Conservation (phyloP, 2,113 vertebrate genomes). For the Larimichthys polyactis region DNA sequence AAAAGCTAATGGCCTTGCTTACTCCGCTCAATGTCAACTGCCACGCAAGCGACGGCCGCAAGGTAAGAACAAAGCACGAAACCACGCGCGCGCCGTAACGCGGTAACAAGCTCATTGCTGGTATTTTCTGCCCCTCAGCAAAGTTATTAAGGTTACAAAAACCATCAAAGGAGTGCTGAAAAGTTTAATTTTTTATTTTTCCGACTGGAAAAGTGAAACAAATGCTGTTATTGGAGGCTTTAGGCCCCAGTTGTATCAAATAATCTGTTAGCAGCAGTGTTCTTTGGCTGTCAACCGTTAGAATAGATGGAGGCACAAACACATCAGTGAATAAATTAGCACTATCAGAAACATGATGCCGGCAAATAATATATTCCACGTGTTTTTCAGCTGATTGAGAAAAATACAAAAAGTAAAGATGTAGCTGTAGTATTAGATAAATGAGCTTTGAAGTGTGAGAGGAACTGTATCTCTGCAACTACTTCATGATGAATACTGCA, state of each 20-base stretch:
- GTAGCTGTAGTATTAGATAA: neutral
- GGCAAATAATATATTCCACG: neutral
- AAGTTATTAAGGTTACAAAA: constrained; percentile 28
- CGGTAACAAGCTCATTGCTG: constrained; percentile 35
- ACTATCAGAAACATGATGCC: neutral
- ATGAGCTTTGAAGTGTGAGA: neutral
- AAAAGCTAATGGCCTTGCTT: constrained; percentile 99
- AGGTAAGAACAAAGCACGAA: constrained; percentile 85
- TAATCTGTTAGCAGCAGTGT: constrained; percentile 15
- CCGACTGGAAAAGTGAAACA: neutral
- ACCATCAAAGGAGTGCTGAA: neutral
- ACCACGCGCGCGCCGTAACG: neutral
- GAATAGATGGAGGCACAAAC: constrained; percentile 48
- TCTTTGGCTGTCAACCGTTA: constrained; percentile 41
- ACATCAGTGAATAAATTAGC: constrained; percentile 48
- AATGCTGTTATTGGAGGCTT: constrained; percentile 30
- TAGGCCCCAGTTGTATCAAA: constrained; percentile 22
- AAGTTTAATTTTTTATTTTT: constrained; percentile 1
- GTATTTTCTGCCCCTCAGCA: constrained; percentile 12
- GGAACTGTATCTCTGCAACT: neutral
- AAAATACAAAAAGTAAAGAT: neutral
- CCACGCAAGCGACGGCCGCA: constrained; percentile 97
- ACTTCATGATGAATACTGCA: neutral
- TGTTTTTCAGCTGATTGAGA: neutral
- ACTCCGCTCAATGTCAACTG: constrained; percentile 99